Evolutionary conservation across 37 sponge, comb jelly and placozoan species (phyloP), one percentile per base, ranked within the genome.

Genomic region (Oopsacas minuta): DNA sequence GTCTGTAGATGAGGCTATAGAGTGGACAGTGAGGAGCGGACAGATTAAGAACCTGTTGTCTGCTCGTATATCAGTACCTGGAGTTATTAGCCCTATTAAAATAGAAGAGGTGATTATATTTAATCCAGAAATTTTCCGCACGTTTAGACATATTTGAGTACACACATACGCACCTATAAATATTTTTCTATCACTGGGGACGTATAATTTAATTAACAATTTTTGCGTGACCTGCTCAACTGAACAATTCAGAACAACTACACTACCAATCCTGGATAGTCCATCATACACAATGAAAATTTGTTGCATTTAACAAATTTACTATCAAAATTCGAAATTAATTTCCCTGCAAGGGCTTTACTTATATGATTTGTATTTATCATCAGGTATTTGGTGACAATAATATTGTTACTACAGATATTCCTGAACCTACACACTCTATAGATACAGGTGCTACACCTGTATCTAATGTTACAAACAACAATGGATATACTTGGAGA

Each of bases 21-120:
- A 95, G 83, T 95, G 96, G 96, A 89, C 89, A 87, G 85, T 95
- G n/a, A 82, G 90, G 32, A 90, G 87, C 88, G 96, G 93, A 23
- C 96, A 95, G 49, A 25, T 91, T 36, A 89, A 69, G 69, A 92
- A 92, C 46, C 30, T 83, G 23, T 42, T 85, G 38, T 95, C 96
- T 52, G 96, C 96, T 0, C 61, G 93, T 37, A 90, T 95, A 23
- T 93, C 96, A 0, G 89, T 93, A 82, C 92, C 92, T 36, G 91
- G 90, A 7, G 83, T 83, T 8, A 85, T 61, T n/a, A 61, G 75
- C 32, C 30, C 75, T n/a, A 3, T 82, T 8, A 17, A 5, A 23
- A 23, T 36, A 5, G 83, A 39, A 7, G 42, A 39, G 83, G 39
- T 39, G 49, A 42, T 42, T 42, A 17, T 17, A 42, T 42, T 8